phyloP scores from a whole-genome alignment of 2,888 invertebrate species.

The Drosophila setosimentum region DNA sequence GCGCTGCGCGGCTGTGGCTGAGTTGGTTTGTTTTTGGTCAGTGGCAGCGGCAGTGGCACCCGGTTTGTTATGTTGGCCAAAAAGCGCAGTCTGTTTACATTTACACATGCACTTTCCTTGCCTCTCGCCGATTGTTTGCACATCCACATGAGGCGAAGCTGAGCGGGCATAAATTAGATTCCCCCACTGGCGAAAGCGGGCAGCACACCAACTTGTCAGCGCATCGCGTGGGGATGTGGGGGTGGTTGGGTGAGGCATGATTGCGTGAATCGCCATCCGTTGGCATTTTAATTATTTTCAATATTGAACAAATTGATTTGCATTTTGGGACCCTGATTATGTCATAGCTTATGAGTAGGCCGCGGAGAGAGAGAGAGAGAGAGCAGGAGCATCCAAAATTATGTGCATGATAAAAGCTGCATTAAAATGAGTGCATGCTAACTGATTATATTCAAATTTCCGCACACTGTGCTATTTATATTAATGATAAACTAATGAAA shows the following conservation, averaged over 20 bases:
- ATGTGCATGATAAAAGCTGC: conserved; percentile 72
- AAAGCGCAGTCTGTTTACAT: conserved; percentile 74
- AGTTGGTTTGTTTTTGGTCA: conserved; percentile 55
- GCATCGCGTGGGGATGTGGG: conserved; percentile 26
- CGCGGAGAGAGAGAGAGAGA: background rate
- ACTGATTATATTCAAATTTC: conserved; percentile 77
- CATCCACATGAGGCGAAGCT: conserved; percentile 48
- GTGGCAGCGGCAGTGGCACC: conserved; percentile 3
- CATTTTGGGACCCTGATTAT: conserved; percentile 79
- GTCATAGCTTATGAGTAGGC: conserved; percentile 53
- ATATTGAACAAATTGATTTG: conserved; percentile 82
- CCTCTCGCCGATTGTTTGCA: conserved; percentile 58
- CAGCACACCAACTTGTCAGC: conserved; percentile 57
- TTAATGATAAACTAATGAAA: conserved; percentile 75
- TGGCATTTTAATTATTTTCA: conserved; percentile 82
- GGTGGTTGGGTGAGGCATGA: background rate
- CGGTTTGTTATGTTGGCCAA: conserved; percentile 45
- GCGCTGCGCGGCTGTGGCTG: conserved; percentile 53
- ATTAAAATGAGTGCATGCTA: conserved; percentile 64
- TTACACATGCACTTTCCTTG: conserved; percentile 20
- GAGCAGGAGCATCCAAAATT: conserved; percentile 42
- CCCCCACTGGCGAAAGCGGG: conserved; percentile 39
- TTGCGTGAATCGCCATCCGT: conserved; percentile 43
- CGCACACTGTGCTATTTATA: conserved; percentile 63
- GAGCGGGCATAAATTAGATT: conserved; percentile 69